A percentile compares a stretch with the other conserved stretches of the same genome.
These are phyloP conservation scores for Ceryle rudis DNA, from an alignment of 2,797 vertebrate genomes.

Conservation along the genomic window DNA sequence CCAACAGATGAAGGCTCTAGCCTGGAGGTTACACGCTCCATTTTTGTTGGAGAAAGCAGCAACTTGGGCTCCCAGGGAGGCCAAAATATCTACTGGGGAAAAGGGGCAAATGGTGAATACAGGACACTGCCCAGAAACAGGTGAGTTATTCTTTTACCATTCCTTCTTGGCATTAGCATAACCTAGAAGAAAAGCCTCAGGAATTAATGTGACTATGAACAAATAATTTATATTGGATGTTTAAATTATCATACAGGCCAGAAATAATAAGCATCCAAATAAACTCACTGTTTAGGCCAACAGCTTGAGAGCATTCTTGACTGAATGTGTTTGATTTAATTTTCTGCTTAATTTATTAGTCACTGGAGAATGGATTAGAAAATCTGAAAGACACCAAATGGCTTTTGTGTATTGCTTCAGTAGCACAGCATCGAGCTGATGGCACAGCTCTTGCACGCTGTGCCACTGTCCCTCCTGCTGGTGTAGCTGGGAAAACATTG, in stretches of 20 bases:
- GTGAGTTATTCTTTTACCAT: constrained; percentile 58
- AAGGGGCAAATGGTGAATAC: constrained; percentile 64
- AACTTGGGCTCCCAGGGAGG: constrained; percentile 67
- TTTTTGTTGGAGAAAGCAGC: constrained; percentile 75
- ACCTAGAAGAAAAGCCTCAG: constrained; percentile 6
- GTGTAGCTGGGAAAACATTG: not conserved
- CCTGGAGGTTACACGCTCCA: constrained; percentile 63
- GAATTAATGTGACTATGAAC: not conserved
- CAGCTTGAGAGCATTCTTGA: constrained; percentile 6
- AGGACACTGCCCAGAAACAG: constrained; percentile 74
- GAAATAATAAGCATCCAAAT: constrained; percentile 55
- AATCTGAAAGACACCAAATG: not conserved
- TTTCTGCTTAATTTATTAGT: constrained; percentile 38
- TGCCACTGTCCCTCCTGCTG: not conserved
- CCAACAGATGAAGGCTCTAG: constrained; percentile 64
- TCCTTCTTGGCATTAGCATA: not conserved
- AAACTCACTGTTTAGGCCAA: constrained; percentile 12
- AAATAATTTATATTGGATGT: constrained; percentile 23
- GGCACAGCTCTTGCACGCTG: not conserved
- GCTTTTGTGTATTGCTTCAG: not conserved
- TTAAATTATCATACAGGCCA: constrained; percentile 42
- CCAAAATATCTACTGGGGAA: constrained; percentile 77
- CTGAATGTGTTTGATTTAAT: constrained; percentile 20
- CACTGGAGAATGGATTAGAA: not conserved
- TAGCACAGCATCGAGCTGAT: not conserved